Evolutionary conservation across 1,140 invertebrate species (phyloP).

Genomic region (Sycophaga agraensis): DNA sequence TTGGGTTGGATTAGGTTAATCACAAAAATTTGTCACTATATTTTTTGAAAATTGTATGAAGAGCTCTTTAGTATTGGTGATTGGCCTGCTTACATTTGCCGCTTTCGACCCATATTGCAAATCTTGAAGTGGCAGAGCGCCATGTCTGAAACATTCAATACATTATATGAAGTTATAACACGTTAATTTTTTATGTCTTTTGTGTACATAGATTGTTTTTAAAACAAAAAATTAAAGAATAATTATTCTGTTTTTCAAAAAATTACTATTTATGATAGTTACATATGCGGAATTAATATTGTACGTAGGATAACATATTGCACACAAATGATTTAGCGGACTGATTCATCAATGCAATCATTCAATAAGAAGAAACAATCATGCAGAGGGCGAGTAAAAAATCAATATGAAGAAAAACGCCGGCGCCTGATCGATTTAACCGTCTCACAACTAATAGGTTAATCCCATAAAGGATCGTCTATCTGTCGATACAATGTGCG

Average conservation of each 20-base stretch:
- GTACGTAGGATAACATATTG: no score
- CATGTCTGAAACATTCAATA: conserved; percentile 59
- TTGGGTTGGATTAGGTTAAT: conserved; percentile 16
- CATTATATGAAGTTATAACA: not conserved
- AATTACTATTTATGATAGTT: no score
- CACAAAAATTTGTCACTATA: no score
- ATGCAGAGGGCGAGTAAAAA: no score
- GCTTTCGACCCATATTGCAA: conserved; percentile 65
- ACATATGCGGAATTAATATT: no score
- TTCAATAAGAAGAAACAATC: no score
- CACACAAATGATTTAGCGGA: no score
- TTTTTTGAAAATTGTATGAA: conserved; percentile 15
- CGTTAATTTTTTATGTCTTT: not conserved
- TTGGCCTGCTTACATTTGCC: conserved; percentile 51
- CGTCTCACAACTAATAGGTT: conserved; percentile 3
- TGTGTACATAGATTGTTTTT: not conserved
- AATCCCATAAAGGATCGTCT: conserved; percentile 13
- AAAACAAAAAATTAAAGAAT: no score
- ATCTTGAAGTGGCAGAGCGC: conserved; percentile 66
- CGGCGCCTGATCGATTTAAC: not conserved
- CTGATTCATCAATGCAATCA: no score
- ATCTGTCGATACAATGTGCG: conserved; percentile 3
- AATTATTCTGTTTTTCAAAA: not conserved
- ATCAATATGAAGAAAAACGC: not conserved
- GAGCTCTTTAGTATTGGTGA: conserved; percentile 12